Conservation (phyloP, 2,888 invertebrate species). For the Plagodis dolabraria region DNA sequence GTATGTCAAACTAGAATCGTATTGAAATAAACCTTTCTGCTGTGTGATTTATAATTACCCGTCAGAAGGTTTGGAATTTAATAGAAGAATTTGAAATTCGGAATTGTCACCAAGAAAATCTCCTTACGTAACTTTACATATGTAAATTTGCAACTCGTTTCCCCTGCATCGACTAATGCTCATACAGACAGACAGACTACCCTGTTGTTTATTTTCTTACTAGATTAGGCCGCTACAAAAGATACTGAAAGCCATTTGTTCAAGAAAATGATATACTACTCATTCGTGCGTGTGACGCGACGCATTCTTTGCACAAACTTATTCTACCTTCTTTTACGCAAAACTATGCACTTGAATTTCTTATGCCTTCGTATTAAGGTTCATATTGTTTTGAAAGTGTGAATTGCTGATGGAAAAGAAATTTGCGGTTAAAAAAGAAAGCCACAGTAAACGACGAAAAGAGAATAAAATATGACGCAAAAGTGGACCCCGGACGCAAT, state of each 20-base stretch:
- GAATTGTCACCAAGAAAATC: conserved; percentile 18
- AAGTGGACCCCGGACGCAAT: conserved; percentile 78
- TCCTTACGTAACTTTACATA: conserved; percentile 33
- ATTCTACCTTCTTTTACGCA: conserved; percentile 17
- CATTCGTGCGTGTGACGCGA: conserved; percentile 77
- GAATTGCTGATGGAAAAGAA: conserved; percentile 30
- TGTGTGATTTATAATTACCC: too few relatives aligned
- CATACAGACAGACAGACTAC: conserved; percentile 47
- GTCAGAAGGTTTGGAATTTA: too few relatives aligned
- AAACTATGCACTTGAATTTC: conserved; percentile 29
- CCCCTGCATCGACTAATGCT: conserved; percentile 45
- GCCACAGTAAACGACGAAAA: conserved; percentile 60
- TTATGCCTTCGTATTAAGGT: conserved; percentile 42
- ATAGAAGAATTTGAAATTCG: neutral
- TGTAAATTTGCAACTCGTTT: conserved; percentile 49
- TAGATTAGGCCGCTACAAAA: conserved; percentile 75
- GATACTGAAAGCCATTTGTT: conserved; percentile 74
- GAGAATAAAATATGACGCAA: conserved; percentile 78
- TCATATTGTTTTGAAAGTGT: conserved; percentile 25
- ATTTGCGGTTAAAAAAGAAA: conserved; percentile 46
- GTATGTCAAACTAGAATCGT: too few relatives aligned
- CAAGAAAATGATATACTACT: conserved; percentile 79
- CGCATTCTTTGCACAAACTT: conserved; percentile 53
- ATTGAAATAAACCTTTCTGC: too few relatives aligned
- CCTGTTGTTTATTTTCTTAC: conserved; percentile 72